These are phyloP conservation scores for Parambassis ranga DNA, from an alignment of 2,797 vertebrate genomes.

Conservation along the genomic window DNA sequence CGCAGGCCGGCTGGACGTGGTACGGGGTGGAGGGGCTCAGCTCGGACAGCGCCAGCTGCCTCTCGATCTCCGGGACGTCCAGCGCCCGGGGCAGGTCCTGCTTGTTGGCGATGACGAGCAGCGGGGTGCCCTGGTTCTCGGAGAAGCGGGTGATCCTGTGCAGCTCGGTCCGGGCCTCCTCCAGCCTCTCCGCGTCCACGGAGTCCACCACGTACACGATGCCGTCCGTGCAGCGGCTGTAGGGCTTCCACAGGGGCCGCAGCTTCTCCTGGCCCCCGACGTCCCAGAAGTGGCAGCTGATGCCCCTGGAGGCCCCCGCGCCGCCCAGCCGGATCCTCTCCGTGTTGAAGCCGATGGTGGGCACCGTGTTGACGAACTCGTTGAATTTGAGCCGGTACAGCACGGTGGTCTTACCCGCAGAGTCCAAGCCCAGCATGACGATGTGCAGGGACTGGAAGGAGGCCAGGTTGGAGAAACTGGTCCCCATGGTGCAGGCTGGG, in stretches of 20 bases:
- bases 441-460: slow-evolving; percentile 97
- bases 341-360: slow-evolving; percentile 98
- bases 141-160: slow-evolving; percentile 96
- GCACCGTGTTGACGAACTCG: slow-evolving; percentile 98
- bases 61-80: slow-evolving; percentile 92
- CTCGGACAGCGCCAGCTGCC: slow-evolving; percentile 92
- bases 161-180: slow-evolving; percentile 95
- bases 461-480: slow-evolving; percentile 92
- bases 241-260: slow-evolving; percentile 97
- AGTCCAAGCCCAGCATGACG: slow-evolving; percentile 97
- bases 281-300: slow-evolving; percentile 99
- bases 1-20: slow-evolving; percentile 96
- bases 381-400: slow-evolving; percentile 96
- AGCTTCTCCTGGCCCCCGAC: slow-evolving; percentile 98
- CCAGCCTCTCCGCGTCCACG: slow-evolving; percentile 93
- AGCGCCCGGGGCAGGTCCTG: slow-evolving; percentile 95
- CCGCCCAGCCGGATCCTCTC: slow-evolving; percentile 93
- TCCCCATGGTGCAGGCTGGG: slow-evolving; percentile 84
- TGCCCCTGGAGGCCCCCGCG: slow-evolving; percentile 86
- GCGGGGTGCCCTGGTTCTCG: slow-evolving; percentile 95
- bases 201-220: slow-evolving; percentile 99
- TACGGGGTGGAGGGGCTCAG: slow-evolving; percentile 92
- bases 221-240: slow-evolving; percentile 96
- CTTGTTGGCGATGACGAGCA: slow-evolving; percentile 98
- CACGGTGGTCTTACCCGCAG: slow-evolving; percentile 96